Evolutionary conservation across 2,888 invertebrate genomes (phyloP), one percentile per base, ranked within the genome.

Genomic region (Pyrgus malvae): DNA sequence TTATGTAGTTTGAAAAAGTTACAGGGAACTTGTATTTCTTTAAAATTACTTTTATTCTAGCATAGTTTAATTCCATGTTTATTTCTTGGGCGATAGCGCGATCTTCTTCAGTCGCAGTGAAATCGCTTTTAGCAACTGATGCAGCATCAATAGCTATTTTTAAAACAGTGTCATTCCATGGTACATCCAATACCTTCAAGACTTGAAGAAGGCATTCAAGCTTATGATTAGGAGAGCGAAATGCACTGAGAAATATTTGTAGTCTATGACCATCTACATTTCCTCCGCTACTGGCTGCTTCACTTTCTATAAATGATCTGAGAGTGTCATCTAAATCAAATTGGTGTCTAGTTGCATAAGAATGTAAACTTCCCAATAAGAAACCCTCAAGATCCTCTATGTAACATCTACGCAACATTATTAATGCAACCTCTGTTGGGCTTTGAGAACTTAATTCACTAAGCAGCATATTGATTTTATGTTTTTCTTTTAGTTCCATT

Each of bases 331-430:
- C 91, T 48, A 84, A 67, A 65, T 89, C 89, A 71, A 91, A 81
- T 59, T 76, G 68, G 69, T 89, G 74, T 45, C 81, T 70, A 45
- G 80, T 74, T 42, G 83, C 77, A 76, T 82, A 91, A 17, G 70
- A 67, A n/a, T 84, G 79, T 51, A 91, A 78, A 69, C 83, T 90
- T 54, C 83, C 74, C 57, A 77, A 76, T 59, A 91, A 68, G 67
- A 88, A 87, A 23, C 65, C 56, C 65, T 78, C 72, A 19, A 91
- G 67, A 67, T 91, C 91, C 74, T 91, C 91, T 37, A 85, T 87
- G 58, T 90, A 90, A 61, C 89, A 88, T n/a, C 91, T 76, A 3
- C 87, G 78, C 59, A 91, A 69, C 85, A 91, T 90, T 41, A 90
- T 83, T 41, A 88, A 71, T 14, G 81, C 82, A 21, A 90, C 78